These are phyloP conservation scores for Eurosta solidaginis DNA, from an alignment of 1,140 invertebrate species.

Conservation along the genomic window DNA sequence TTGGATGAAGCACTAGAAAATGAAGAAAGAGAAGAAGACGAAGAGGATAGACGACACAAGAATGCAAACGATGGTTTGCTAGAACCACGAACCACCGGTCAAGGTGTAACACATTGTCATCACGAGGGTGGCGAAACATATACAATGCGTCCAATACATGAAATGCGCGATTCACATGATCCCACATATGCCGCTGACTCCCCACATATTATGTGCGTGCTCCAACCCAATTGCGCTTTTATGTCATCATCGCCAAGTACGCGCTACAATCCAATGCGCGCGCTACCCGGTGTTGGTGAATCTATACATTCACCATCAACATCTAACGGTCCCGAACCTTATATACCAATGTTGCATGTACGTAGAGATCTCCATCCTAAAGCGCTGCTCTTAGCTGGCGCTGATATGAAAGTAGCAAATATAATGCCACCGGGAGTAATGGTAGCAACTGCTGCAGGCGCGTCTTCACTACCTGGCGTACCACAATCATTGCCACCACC, in stretches of 20 bases:
- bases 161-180: conserved; percentile 48
- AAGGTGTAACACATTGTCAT: conserved; percentile 70
- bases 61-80: conserved; percentile 36
- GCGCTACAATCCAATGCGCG: conserved; percentile 44
- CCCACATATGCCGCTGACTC: not conserved
- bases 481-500: not conserved
- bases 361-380: conserved; percentile 71
- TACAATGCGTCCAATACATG: conserved; percentile 67
- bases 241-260: not conserved
- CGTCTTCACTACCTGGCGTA: not conserved
- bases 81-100: conserved; percentile 52
- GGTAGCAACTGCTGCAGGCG: not conserved
- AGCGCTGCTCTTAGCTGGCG: conserved; percentile 55
- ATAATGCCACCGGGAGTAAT: not conserved
- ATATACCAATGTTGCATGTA: conserved; percentile 71
- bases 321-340: conserved; percentile 50
- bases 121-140: conserved; percentile 68
- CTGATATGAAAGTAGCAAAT: conserved; percentile 41
- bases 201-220: not conserved
- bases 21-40: conserved; percentile 35
- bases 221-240: not conserved
- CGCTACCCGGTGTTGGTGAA: conserved; percentile 59
- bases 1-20: conserved; percentile 46
- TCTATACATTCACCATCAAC: conserved; percentile 48
- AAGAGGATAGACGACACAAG: conserved; percentile 41